Conservation (phyloP, 2,797 vertebrate species). For the Podarcis siculus region DNA sequence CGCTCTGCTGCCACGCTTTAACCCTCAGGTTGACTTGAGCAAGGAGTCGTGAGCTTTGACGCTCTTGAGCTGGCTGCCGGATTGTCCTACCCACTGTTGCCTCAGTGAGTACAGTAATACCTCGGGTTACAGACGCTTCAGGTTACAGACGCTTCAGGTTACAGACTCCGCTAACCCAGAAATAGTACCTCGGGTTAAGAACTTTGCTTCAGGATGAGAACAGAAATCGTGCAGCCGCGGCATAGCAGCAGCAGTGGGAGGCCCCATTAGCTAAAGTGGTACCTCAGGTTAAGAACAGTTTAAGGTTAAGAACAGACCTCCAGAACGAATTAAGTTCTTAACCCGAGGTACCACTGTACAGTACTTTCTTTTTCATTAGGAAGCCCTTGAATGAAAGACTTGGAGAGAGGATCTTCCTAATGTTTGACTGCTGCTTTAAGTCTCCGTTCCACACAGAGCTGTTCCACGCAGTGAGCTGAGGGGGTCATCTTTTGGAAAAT, state of each 20-base stretch:
- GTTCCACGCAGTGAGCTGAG: not conserved
- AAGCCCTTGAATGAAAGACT: not conserved
- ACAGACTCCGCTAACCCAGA: no score
- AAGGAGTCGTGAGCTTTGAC: not conserved
- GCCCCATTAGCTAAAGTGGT: no score
- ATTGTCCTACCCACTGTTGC: not conserved
- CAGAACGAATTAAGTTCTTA: no score
- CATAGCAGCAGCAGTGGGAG: no score
- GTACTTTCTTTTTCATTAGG: slow-evolving; percentile 9
- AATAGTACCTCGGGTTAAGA: no score
- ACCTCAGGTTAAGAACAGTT: no score
- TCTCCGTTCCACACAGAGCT: not conserved
- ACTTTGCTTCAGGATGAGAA: no score
- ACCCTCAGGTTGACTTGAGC: not conserved
- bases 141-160: no score
- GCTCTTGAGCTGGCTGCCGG: not conserved
- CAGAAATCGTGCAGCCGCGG: no score
- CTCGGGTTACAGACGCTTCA: no score
- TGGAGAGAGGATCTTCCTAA: not conserved
- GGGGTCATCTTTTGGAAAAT: not conserved
- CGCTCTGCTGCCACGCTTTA: not conserved
- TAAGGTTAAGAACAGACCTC: no score
- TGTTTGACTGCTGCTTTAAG: not conserved
- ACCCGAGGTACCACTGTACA: no score
- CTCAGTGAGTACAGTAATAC: not conserved